Percentiles rank a stretch among this genome's conserved stretches.
phyloP scores from a whole-genome alignment of 2,797 vertebrate genomes.

The Chelon labrosus region DNA sequence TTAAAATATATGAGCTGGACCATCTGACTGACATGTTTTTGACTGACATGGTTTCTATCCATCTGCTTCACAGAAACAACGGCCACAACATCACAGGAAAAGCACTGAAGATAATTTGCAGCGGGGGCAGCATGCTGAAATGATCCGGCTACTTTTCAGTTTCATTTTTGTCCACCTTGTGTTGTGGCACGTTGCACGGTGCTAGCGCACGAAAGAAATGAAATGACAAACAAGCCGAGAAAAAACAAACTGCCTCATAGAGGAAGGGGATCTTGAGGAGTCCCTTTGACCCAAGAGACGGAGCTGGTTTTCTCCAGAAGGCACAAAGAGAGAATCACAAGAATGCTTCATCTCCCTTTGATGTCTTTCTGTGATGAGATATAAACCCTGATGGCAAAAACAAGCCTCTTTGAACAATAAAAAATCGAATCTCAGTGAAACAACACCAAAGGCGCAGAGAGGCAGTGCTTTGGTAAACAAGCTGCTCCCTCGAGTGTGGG shows the following conservation, averaged over 20 bases:
- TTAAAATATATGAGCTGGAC: too few species aligned
- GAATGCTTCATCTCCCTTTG: slow-evolving; percentile 69
- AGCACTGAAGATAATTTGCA: too few species aligned
- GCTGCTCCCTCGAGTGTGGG: slow-evolving; percentile 58
- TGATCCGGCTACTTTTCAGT: neutral
- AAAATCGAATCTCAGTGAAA: slow-evolving; percentile 68
- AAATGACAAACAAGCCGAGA: slow-evolving; percentile 8
- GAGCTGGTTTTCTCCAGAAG: slow-evolving; percentile 53
- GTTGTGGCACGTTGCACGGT: too few species aligned
- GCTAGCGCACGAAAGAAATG: slow-evolving; percentile 17
- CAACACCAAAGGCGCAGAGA: slow-evolving; percentile 64
- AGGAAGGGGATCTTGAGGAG: slow-evolving; percentile 42
- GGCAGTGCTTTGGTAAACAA: slow-evolving; percentile 71
- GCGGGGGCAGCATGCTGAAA: neutral
- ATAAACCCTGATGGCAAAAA: slow-evolving; percentile 76
- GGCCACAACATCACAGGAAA: too few species aligned
- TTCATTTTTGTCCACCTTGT: neutral
- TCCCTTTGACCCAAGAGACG: slow-evolving; percentile 47
- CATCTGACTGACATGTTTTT: too few species aligned
- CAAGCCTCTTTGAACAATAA: slow-evolving; percentile 78
- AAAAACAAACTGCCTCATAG: neutral
- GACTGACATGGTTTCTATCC: too few species aligned
- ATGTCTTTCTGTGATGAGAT: slow-evolving; percentile 77
- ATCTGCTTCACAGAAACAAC: too few species aligned
- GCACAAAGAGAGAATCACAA: slow-evolving; percentile 59